Evolutionary conservation across 2,113 vertebrate genomes (phyloP), one percentile per base, ranked within the genome.

Genomic region (Lamprotornis superbus): DNA sequence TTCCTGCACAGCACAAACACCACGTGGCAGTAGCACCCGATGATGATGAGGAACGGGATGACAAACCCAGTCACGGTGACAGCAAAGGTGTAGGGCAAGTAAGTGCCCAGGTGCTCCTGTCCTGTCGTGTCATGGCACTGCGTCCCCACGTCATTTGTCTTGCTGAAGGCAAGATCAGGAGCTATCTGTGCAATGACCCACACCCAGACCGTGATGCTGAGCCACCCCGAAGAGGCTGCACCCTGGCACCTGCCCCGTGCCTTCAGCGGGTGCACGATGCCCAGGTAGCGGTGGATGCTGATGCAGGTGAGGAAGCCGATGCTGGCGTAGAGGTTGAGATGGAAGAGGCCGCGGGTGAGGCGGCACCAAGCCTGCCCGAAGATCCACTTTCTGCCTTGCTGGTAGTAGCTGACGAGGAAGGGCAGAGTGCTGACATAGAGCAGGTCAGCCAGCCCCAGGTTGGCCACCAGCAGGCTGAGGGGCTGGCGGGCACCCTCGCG

Each of bases 241-340:
- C 61, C 83, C 44, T 94, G 97, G 61, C 98, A 97, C 49, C 98
- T 91, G n/a, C 98, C 98, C 90, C 96, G 95, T 0, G 86, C 94
- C 82, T 65, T 98, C 97, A 98, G 81, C 0, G 98, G 98, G 91
- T 99, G 97, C 31, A 99, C 98, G 4, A 99, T 98, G 55, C 98
- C 97, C 96, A 98, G 93, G 96, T 99, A 98, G 31, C 98, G 97
- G 95, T 98, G 98, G 56, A 98, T 47, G 20, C 98, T 98, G 83
- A 99, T 98, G 91, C 98, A 98, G 10, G 98, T 98, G 65, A 99
- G 98, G 83, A 99, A 99, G 15, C 98, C 97, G 17, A 99, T 98
- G 95, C 98, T 99, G 89, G 98, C 97, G 1, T 98, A 98, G 30
- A 98, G 95, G 87, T 99, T 99, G 87, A 99, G 63, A 80, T 98